Evolutionary conservation across 2,797 vertebrate genomes (phyloP).

Genomic region (Philypnodon macrostomus): DNA sequence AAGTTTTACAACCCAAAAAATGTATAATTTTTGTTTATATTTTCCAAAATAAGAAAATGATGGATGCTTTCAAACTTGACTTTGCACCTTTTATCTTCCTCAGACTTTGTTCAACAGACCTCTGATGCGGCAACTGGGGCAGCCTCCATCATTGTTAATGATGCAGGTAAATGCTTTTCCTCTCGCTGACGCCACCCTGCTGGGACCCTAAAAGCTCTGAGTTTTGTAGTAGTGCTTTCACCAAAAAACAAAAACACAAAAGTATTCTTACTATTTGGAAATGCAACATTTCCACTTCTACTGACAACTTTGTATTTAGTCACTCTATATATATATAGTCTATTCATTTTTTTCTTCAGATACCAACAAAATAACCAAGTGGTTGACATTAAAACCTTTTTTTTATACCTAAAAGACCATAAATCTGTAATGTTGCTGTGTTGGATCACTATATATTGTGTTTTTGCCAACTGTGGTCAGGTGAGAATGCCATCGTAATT

Average conservation of each 20-base stretch:
- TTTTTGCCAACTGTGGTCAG: slow-evolving; percentile 60
- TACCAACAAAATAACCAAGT: not conserved
- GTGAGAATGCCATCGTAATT: slow-evolving; percentile 94
- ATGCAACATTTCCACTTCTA: not conserved
- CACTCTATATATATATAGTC: no score
- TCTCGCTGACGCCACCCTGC: slow-evolving; percentile 9
- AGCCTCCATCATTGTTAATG: slow-evolving; percentile 91
- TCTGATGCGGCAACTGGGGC: slow-evolving; percentile 87
- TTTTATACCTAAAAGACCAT: not conserved
- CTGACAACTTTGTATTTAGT: no score
- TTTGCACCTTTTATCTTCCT: slow-evolving; percentile 15
- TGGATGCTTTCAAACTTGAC: slow-evolving; percentile 14
- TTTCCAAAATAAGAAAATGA: slow-evolving; percentile 15
- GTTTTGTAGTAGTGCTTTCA: slow-evolving; percentile 27
- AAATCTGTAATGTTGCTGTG: not conserved
- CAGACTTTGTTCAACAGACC: slow-evolving; percentile 89
- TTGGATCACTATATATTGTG: not conserved
- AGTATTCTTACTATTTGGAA: slow-evolving; percentile 4
- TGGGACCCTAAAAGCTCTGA: slow-evolving; percentile 40
- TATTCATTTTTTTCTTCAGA: no score
- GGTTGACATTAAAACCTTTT: no score
- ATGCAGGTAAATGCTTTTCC: slow-evolving; percentile 81
- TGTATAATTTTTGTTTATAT: not conserved
- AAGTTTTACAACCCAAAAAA: no score
- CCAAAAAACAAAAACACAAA: slow-evolving; percentile 12